Evolutionary conservation across 2,797 vertebrate genomes (phyloP).

Genomic region (Melanotaenia boesemani): DNA sequence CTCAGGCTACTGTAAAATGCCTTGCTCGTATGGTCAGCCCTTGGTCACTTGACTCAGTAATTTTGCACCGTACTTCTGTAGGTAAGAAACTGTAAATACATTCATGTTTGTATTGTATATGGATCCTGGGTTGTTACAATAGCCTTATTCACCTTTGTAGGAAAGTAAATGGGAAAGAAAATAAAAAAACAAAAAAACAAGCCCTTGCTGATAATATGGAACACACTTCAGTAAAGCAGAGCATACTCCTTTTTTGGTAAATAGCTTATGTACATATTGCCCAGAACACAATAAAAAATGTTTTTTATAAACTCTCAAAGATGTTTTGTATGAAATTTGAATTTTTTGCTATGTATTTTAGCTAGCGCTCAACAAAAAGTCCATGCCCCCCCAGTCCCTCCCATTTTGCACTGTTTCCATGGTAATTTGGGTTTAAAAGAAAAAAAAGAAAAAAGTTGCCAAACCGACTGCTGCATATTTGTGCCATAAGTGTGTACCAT

Average conservation of each 20-base stretch:
- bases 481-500: conserved; percentile 99
- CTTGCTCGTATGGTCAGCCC: conserved; percentile 96
- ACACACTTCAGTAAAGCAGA: conserved; percentile 81
- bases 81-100: conserved; percentile 98
- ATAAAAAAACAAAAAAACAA: conserved; percentile 77
- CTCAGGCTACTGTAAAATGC: conserved; percentile 96
- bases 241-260: conserved; percentile 93
- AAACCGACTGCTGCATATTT: conserved; percentile 99
- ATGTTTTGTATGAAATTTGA: conserved; percentile 99
- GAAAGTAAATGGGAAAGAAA: conserved; percentile 82
- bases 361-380: conserved; percentile 97
- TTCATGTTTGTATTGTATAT: conserved; percentile 97
- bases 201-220: conserved; percentile 8
- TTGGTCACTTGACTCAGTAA: conserved; percentile 91
- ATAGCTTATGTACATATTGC: conserved; percentile 99
- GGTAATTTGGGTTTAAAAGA: conserved; percentile 82
- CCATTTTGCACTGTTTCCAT: conserved; percentile 96
- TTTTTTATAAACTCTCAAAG: conserved; percentile 99
- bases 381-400: conserved; percentile 90
- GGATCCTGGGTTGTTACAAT: conserved; percentile 97
- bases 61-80: conserved; percentile 95
- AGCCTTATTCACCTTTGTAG: conserved; percentile 99
- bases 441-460: conserved; percentile 91
- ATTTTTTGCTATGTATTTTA: conserved; percentile 99
- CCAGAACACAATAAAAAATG: conserved; percentile 83